Percentiles rank a stretch among this genome's conserved stretches.
Conservation (phyloP, 2,113 vertebrate genomes). For the Glaucidium brasilianum region DNA sequence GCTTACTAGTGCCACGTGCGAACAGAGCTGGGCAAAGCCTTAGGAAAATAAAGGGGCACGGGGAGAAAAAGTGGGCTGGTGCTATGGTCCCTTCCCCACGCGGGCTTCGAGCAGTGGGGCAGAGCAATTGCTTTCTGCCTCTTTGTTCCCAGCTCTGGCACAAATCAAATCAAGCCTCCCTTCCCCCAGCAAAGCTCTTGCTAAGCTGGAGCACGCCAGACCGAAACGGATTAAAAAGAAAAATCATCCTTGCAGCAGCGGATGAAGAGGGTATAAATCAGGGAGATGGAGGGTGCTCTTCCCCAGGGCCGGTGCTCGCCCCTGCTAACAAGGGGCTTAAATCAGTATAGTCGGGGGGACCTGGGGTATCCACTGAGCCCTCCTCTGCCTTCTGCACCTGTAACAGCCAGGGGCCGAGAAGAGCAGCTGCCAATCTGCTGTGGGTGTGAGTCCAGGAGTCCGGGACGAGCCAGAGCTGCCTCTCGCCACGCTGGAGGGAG, state of each 20-base stretch:
- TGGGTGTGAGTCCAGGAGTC: accelerated
- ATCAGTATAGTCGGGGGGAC: accelerated
- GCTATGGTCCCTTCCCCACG: neutral
- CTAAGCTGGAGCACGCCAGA: neutral
- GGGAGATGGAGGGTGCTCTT: neutral
- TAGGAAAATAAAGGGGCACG: neutral
- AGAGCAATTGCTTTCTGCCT: neutral
- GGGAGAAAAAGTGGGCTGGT: neutral
- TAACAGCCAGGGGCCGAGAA: neutral
- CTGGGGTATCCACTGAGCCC: accelerated
- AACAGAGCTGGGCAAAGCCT: constrained; percentile 3
- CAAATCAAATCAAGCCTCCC: neutral
- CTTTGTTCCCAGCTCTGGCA: neutral
- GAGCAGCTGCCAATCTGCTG: neutral
- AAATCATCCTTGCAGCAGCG: neutral
- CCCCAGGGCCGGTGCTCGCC: neutral
- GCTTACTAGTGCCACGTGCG: neutral
- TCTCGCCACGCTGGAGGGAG: neutral
- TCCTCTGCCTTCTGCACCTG: neutral
- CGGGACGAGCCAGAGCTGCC: accelerated
- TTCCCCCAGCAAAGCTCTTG: neutral
- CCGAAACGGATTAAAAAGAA: constrained; percentile 24
- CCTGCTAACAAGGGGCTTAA: neutral
- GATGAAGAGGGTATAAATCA: neutral
- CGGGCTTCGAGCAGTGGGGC: neutral